Evolutionary conservation across 2,888 invertebrate genomes (phyloP).

Genomic region (Oligia strigilis): DNA sequence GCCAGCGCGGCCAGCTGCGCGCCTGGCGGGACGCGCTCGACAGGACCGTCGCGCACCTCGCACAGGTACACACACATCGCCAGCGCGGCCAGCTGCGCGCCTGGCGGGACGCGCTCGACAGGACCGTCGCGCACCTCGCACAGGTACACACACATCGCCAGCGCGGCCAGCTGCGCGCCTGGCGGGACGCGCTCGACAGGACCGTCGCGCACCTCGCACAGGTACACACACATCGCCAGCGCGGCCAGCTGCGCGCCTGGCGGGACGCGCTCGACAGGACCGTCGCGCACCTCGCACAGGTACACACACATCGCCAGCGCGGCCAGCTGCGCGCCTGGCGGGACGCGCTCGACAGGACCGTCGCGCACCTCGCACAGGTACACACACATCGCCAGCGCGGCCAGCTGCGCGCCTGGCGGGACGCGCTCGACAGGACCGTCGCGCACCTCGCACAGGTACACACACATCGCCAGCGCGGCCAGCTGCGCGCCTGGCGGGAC

Average conservation of each 20-base stretch:
- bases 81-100: conserved; percentile 95
- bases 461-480: conserved; percentile 94
- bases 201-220: conserved; percentile 93
- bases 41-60: conserved; percentile 93
- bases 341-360: conserved; percentile 93
- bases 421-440: conserved; percentile 93
- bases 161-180: conserved; percentile 95
- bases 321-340: conserved; percentile 96
- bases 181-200: conserved; percentile 94
- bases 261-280: conserved; percentile 93
- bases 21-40: conserved; percentile 95
- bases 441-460: conserved; percentile 95
- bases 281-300: conserved; percentile 93
- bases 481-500: conserved; percentile 95
- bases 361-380: conserved; percentile 94
- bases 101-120: conserved; percentile 94
- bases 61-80: conserved; percentile 95
- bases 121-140: conserved; percentile 93
- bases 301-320: conserved; percentile 95
- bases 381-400: conserved; percentile 95
- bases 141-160: conserved; percentile 96
- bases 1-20: conserved; percentile 95
- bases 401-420: conserved; percentile 96
- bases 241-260: conserved; percentile 96
- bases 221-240: conserved; percentile 95